Percentiles rank a stretch among this genome's conserved stretches.
Evolutionary conservation across 2,888 invertebrate species (phyloP).

Genomic region (Acronicta psi): DNA sequence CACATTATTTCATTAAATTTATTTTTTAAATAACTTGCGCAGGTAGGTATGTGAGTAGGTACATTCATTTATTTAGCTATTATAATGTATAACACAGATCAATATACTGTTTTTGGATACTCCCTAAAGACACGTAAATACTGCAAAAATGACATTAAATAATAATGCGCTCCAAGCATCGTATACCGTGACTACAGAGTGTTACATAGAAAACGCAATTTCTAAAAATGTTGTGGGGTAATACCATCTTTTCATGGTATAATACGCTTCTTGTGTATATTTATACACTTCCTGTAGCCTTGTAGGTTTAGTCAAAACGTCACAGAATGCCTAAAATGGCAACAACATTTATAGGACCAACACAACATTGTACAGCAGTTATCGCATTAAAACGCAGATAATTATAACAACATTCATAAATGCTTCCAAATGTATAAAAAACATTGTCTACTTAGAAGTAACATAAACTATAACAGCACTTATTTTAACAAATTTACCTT

Average conservation of each 20-base stretch:
- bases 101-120: constrained; percentile 43
- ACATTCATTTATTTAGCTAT: constrained; percentile 38
- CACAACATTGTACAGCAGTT: constrained; percentile 33
- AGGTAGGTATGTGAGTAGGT: constrained; percentile 36
- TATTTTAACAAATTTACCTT: constrained; percentile 40
- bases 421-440: constrained; percentile 70
- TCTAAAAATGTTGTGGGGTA: background rate
- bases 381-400: constrained; percentile 37
- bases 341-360: constrained; percentile 39
- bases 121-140: constrained; percentile 40
- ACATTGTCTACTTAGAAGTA: constrained; percentile 70
- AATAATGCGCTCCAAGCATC: constrained; percentile 38
- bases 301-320: background rate
- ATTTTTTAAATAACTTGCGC: constrained; percentile 50
- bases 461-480: constrained; percentile 55
- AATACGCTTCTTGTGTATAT: no score
- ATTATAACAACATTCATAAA: constrained; percentile 61
- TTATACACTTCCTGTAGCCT: no score
- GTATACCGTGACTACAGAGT: no score
- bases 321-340: constrained; percentile 15
- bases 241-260: no score
- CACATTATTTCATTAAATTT: constrained; percentile 42
- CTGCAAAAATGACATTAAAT: constrained; percentile 35
- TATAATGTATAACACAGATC: constrained; percentile 43
- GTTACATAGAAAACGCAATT: background rate